Evolutionary conservation across 2,888 invertebrate species (phyloP).

Genomic region (Nomada fabriciana): DNA sequence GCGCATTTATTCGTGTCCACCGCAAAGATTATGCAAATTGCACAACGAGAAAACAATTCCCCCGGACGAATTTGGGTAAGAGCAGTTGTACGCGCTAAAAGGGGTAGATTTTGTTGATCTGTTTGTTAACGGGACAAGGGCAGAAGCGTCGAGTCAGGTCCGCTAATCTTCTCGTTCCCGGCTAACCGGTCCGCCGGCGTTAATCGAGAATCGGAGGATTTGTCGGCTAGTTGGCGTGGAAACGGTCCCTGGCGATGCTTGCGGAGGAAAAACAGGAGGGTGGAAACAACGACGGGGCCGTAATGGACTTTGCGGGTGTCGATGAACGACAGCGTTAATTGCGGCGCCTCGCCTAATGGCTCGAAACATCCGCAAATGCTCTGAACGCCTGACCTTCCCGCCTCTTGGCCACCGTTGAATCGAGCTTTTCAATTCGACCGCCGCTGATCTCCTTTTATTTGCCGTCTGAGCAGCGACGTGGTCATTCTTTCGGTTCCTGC

Average conservation of each 20-base stretch:
- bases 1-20: too few relatives aligned
- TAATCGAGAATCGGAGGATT: slow-evolving; percentile 46
- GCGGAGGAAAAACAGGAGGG: slow-evolving; percentile 52
- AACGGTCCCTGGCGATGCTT: slow-evolving; percentile 18
- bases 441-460: slow-evolving; percentile 25
- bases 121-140: neutral
- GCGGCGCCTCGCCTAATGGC: slow-evolving; percentile 59
- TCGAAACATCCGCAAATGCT: slow-evolving; percentile 60
- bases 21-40: too few relatives aligned
- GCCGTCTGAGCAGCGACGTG: neutral
- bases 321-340: slow-evolving; percentile 63
- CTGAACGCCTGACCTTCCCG: slow-evolving; percentile 43
- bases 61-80: too few relatives aligned
- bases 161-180: slow-evolving; percentile 9
- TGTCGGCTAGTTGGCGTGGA: slow-evolving; percentile 29
- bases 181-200: neutral
- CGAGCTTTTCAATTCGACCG: slow-evolving; percentile 42
- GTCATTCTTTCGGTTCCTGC: neutral
- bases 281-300: slow-evolving; percentile 44
- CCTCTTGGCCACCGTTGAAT: slow-evolving; percentile 33
- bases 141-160: neutral
- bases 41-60: too few relatives aligned
- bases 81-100: too few relatives aligned
- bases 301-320: slow-evolving; percentile 63
- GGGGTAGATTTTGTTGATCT: neutral